Evolutionary conservation across 2,888 invertebrate species (phyloP).

Genomic region (Cabera pusaria): DNA sequence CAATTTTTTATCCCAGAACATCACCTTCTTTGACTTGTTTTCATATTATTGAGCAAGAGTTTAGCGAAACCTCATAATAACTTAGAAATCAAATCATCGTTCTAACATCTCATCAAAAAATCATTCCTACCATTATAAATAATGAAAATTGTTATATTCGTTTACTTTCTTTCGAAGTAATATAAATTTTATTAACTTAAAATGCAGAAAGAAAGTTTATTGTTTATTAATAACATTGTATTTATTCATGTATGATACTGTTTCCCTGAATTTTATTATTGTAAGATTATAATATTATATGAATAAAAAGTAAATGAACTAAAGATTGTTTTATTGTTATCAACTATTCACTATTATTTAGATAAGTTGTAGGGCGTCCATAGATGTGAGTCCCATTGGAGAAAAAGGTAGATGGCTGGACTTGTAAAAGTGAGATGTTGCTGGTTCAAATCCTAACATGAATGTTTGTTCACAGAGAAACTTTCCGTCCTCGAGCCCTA

Average conservation of each 20-base stretch:
- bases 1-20: constrained; percentile 21
- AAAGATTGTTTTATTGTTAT: neutral
- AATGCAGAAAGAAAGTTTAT: constrained; percentile 61
- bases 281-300: constrained; percentile 77
- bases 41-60: no score
- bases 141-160: constrained; percentile 52
- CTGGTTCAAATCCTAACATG: no score
- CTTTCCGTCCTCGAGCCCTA: no score
- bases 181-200: constrained; percentile 60
- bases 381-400: no score
- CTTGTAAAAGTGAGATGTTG: no score
- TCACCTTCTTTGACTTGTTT: no score
- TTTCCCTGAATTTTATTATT: constrained; percentile 81
- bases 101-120: constrained; percentile 65
- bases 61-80: no score
- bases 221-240: constrained; percentile 78
- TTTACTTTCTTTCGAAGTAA: constrained; percentile 59
- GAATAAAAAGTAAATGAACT: constrained; percentile 54
- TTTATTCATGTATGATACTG: constrained; percentile 82
- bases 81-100: constrained; percentile 48
- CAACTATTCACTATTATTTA: no score
- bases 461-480: no score
- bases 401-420: no score
- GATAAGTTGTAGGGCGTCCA: no score
- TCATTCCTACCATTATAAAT: constrained; percentile 72